Conservation (phyloP, 2,113 vertebrate species). For the Peromyscus polionotus region DNA sequence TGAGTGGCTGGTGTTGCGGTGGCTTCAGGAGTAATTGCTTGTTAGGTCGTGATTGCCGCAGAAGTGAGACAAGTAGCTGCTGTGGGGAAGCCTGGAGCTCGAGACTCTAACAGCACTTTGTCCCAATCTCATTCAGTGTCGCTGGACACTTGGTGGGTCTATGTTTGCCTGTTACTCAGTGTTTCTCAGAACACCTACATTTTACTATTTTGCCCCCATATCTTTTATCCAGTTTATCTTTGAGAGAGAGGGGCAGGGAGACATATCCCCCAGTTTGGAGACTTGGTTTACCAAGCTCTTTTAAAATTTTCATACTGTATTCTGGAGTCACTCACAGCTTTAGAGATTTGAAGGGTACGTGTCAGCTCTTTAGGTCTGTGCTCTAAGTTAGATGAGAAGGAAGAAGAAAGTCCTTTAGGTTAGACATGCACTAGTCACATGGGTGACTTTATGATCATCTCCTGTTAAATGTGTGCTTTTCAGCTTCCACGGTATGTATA, state of each 20-base stretch:
- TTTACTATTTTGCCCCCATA: neutral
- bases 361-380: neutral
- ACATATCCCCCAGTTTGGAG: neutral
- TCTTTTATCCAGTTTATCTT: neutral
- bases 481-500: neutral
- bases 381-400: neutral
- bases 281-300: neutral
- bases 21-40: neutral
- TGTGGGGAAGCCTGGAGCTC: neutral
- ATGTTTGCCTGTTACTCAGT: neutral
- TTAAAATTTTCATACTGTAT: neutral
- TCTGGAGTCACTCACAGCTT: neutral
- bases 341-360: neutral
- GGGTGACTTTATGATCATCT: neutral
- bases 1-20: conserved; percentile 82
- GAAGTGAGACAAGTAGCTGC: neutral
- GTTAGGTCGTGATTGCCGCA: neutral
- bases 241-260: neutral
- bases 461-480: conserved; percentile 14
- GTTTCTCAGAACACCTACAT: neutral
- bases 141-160: neutral
- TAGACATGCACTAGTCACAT: neutral
- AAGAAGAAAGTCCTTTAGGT: neutral
- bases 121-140: neutral
- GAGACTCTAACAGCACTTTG: neutral